A percentile compares a stretch with the other conserved stretches of the same genome.
Conservation (phyloP, 2,797 vertebrate genomes). For the Xenops minutus region DNA sequence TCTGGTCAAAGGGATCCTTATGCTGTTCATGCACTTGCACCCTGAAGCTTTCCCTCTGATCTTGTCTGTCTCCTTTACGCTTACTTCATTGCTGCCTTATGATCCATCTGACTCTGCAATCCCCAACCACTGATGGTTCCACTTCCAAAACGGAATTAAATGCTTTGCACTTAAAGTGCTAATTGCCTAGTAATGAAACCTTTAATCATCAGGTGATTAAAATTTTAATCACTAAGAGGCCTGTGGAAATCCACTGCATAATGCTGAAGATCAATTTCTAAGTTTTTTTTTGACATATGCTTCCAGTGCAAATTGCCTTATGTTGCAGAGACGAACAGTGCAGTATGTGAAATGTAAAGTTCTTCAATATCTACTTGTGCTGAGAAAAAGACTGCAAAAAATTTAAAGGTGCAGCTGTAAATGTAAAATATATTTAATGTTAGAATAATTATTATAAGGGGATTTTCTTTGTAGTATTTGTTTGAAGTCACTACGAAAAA, state of each 20-base stretch:
- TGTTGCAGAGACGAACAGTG: not conserved
- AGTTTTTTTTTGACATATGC: constrained; percentile 15
- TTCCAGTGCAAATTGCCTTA: constrained; percentile 34
- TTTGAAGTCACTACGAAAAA: not conserved
- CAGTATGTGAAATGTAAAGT: not conserved
- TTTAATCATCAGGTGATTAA: constrained; percentile 73
- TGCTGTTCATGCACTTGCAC: not conserved
- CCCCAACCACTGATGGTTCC: not conserved
- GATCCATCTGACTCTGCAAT: not conserved
- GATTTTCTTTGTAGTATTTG: not conserved
- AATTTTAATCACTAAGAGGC: constrained; percentile 63
- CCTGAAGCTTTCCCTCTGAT: not conserved
- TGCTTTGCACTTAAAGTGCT: constrained; percentile 40
- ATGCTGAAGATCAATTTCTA: constrained; percentile 62
- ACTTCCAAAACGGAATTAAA: constrained; percentile 43
- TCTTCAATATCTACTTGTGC: not conserved
- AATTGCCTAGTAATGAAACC: constrained; percentile 69
- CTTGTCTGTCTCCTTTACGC: not conserved
- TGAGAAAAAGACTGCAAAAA: constrained; percentile 1
- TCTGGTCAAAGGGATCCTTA: not conserved
- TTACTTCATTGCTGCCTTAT: not conserved
- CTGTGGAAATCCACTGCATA: constrained; percentile 45
- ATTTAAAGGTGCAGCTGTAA: not conserved
- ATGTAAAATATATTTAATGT: not conserved
- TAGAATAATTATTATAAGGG: not conserved